Evolutionary conservation across 2,113 vertebrate species (phyloP).

Genomic region (Nothocercus julius): DNA sequence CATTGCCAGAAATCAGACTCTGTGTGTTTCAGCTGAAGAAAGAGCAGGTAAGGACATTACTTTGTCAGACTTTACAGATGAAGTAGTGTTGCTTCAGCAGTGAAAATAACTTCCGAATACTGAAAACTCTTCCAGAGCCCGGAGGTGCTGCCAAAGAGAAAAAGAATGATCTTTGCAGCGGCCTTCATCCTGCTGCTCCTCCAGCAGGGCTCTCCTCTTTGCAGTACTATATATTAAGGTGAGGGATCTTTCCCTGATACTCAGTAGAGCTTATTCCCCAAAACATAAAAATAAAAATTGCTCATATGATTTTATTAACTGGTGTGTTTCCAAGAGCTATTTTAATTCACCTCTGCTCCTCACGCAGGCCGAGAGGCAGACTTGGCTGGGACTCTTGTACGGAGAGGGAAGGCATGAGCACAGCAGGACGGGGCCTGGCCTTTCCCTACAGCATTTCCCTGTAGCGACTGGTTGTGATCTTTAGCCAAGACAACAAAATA

Average conservation of each 20-base stretch:
- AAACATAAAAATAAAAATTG: background rate
- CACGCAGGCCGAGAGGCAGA: background rate
- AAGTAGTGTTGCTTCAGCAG: background rate
- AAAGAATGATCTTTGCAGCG: background rate
- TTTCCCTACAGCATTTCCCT: constrained; percentile 34
- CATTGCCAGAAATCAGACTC: background rate
- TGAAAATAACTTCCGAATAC: background rate
- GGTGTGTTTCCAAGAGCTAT: background rate
- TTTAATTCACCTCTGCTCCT: background rate
- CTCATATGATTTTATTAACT: background rate
- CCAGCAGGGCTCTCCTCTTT: background rate
- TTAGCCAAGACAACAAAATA: constrained; percentile 62
- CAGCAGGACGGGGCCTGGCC: background rate
- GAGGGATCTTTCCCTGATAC: background rate
- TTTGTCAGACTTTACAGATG: background rate
- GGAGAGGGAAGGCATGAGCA: background rate
- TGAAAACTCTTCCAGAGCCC: background rate
- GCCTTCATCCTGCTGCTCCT: background rate
- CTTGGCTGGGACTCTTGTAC: background rate
- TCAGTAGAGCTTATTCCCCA: background rate
- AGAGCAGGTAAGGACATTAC: background rate
- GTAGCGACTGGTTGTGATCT: constrained; percentile 16
- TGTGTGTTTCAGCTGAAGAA: background rate
- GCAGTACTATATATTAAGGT: background rate
- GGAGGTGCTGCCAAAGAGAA: background rate